Evolutionary conservation across 1,140 invertebrate species (phyloP).

Genomic region (Drosophila triauraria): DNA sequence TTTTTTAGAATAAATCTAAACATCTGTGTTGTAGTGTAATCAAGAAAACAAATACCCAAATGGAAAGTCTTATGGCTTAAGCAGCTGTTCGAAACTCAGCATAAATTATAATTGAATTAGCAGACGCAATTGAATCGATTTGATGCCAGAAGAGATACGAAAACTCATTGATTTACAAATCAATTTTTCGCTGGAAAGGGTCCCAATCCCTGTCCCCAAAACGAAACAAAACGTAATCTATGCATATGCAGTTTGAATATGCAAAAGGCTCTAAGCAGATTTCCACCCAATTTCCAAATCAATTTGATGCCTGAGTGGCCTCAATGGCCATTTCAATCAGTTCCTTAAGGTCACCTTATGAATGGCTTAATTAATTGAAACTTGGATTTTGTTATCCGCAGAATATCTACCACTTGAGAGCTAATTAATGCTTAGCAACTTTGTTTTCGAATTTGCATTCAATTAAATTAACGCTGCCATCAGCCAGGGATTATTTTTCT

Average conservation of each 20-base stretch:
- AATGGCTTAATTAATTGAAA: slow-evolving; percentile 31
- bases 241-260: slow-evolving; percentile 46
- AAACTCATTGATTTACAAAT: slow-evolving; percentile 50
- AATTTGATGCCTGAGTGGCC: slow-evolving; percentile 33
- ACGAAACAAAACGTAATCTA: slow-evolving; percentile 43
- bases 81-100: slow-evolving; percentile 41
- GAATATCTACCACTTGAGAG: slow-evolving; percentile 9
- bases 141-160: slow-evolving; percentile 6
- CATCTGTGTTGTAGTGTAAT: neutral
- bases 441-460: slow-evolving; percentile 8
- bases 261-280: slow-evolving; percentile 46
- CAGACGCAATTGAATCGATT: slow-evolving; percentile 40
- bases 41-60: slow-evolving; percentile 32
- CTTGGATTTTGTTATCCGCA: slow-evolving; percentile 14
- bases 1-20: neutral
- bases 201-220: neutral
- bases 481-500: neutral
- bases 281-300: slow-evolving; percentile 29
- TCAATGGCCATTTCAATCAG: slow-evolving; percentile 19
- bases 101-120: slow-evolving; percentile 66
- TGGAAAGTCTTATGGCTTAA: slow-evolving; percentile 37
- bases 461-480: slow-evolving; percentile 11
- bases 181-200: slow-evolving; percentile 38
- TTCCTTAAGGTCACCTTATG: slow-evolving; percentile 27
- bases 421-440: slow-evolving; percentile 1